Base-by-base conservation (phyloP, 1,140 invertebrate genomes). In the Bombyx mandarina region DNA sequence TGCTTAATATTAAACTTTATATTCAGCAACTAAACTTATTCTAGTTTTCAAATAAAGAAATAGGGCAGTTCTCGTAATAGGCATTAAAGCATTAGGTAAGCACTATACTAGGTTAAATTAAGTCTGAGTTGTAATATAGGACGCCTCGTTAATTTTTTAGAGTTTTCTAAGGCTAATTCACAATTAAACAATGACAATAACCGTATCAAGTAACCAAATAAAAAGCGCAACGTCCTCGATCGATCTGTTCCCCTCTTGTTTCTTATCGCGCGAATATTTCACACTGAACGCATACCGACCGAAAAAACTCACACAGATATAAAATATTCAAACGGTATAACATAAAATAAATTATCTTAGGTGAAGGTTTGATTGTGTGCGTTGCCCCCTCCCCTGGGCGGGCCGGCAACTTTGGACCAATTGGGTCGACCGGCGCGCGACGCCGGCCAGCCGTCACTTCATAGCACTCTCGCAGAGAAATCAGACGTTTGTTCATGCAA, bases 301-400 rank as follows among this genome's bases (percentile, higher is more conserved):
- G 70, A 86, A 86, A 84, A 86, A 86, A 86, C 82, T 82, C 81
- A 84, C 82, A 86, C 82, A 86, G 75, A 86, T 84, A 86, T 86
- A 86, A 86, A 86, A 86, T 84, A 86, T 86, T 86, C 82, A 86
- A 84, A 86, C 79, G 81, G 75, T 84, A 81, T 86, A 86, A 84
- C 78, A 83, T 86, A 86, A 86, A 86, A 86, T 86, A 86, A 86
- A 86, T 86, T 86, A 86, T 86, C 82, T 86, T 86, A 86, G 82
- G 82, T 86, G 80, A 71, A 75, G 58, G 58, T 67, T 72, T 63
- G 69, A 65, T 58, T 76, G 79, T 82, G 81, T 80, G 82, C 61
- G 80, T 70, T 60, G 69, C 77, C 75, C 77, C 77, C 77, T 71
- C 77, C 79, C 68, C 65, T 73, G 80, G 82, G 82, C 81, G 82